Percentiles rank a stretch among this genome's conserved stretches.
phyloP scores from a whole-genome alignment of 2,113 vertebrate genomes.

The Globicephala melas region DNA sequence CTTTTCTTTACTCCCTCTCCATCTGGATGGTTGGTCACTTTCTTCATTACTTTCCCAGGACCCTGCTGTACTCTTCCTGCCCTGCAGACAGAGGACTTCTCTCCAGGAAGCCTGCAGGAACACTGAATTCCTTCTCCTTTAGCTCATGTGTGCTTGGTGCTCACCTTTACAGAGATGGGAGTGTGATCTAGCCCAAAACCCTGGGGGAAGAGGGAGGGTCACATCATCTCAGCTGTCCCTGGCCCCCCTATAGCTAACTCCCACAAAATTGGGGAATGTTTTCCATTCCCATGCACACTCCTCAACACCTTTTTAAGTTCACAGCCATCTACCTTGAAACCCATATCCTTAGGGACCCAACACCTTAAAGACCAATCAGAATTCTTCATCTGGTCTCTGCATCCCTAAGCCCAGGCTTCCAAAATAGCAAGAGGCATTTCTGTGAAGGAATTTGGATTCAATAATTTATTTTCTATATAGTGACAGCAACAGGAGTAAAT shows the following conservation, averaged over 20 bases:
- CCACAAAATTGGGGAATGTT: no score
- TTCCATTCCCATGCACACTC: not conserved
- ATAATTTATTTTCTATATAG: conserved; percentile 72
- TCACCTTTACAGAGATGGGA: not conserved
- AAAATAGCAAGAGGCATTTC: not conserved
- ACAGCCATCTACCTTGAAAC: not conserved
- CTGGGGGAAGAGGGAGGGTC: not conserved
- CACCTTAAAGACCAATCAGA: not conserved
- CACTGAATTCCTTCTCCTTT: not conserved
- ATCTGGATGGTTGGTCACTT: not conserved
- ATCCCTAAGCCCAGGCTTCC: not conserved
- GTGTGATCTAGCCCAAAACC: not conserved
- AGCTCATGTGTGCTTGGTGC: not conserved
- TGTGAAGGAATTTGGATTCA: conserved; percentile 22
- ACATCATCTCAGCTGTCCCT: not conserved
- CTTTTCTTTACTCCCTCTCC: not conserved
- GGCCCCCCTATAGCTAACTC: not conserved
- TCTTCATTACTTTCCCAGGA: conserved; percentile 64
- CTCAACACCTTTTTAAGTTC: not conserved
- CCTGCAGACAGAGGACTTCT: not conserved
- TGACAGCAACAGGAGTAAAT: conserved; percentile 61
- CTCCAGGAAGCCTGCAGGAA: conserved; percentile 51
- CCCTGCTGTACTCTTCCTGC: conserved; percentile 29
- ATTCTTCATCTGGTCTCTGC: not conserved
- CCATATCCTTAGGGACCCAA: not conserved